A percentile compares a stretch with the other conserved stretches of the same genome.
Conservation (phyloP, 2,888 invertebrate genomes). For the Melolontha melolontha region DNA sequence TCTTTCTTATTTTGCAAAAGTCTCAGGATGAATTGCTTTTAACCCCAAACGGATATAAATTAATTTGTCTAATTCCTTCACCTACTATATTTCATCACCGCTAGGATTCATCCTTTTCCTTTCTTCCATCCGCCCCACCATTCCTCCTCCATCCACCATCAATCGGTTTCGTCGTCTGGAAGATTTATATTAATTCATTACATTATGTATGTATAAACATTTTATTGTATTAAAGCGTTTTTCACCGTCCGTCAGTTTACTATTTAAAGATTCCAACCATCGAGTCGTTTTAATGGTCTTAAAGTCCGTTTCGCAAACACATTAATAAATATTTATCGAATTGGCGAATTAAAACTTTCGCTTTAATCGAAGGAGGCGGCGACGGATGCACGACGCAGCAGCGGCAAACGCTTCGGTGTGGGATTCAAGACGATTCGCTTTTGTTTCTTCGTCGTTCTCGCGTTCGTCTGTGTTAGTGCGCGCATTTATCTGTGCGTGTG, state of each 20-base stretch:
- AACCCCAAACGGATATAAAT: too few relatives aligned
- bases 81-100: too few relatives aligned
- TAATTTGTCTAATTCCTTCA: too few relatives aligned
- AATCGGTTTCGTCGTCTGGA: too few relatives aligned
- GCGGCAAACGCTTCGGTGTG: conserved; percentile 3
- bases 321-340: conserved; percentile 34
- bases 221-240: not conserved
- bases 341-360: conserved; percentile 33
- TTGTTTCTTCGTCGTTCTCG: conserved; percentile 10
- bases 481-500: not conserved
- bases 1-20: too few relatives aligned
- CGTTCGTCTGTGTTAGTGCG: conserved; percentile 1
- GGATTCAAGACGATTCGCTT: conserved; percentile 6
- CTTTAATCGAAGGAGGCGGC: conserved; percentile 29
- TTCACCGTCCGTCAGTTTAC: not conserved
- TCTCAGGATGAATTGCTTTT: too few relatives aligned
- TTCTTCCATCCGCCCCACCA: too few relatives aligned
- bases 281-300: conserved; percentile 27
- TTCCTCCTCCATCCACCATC: too few relatives aligned
- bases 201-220: conserved; percentile 3
- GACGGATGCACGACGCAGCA: conserved; percentile 4
- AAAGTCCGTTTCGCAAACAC: conserved; percentile 6
- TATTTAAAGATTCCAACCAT: conserved; percentile 29
- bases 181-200: conserved; percentile 23
- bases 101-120: too few relatives aligned